Percentiles rank a stretch among this genome's conserved stretches.
Evolutionary conservation across 2,797 vertebrate species (phyloP).

Genomic region (Eulemur rubriventer): DNA sequence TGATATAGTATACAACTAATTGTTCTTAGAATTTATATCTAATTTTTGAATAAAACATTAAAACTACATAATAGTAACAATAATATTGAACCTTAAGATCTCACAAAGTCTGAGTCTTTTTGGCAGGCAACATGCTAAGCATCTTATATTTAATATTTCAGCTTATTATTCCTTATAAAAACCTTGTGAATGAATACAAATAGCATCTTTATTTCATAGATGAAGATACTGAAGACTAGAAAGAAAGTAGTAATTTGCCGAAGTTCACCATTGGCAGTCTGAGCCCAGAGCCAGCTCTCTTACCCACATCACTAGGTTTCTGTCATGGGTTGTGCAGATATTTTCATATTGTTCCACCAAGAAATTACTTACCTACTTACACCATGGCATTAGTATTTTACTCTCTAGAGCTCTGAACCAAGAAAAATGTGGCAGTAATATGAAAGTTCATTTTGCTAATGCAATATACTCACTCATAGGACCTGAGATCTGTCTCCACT

Average conservation of each 20-base stretch:
- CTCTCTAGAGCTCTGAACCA: not conserved
- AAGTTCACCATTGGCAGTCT: not conserved
- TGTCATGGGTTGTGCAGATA: not conserved
- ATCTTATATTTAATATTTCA: not conserved
- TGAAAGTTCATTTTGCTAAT: not conserved
- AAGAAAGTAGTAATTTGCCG: not conserved
- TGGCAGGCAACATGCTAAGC: not conserved
- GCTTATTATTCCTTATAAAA: not conserved
- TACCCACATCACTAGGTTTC: not conserved
- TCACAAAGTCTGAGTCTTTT: not conserved
- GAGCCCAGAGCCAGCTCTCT: not conserved
- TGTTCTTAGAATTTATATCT: not conserved
- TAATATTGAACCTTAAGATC: not conserved
- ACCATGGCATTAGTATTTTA: not conserved
- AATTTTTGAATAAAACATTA: not conserved
- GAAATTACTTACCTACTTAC: not conserved
- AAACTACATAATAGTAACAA: not conserved
- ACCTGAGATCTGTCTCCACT: not conserved
- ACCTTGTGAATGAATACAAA: not conserved
- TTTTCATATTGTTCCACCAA: not conserved
- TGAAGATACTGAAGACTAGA: not conserved
- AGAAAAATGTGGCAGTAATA: not conserved
- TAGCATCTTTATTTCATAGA: not conserved
- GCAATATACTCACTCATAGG: not conserved
- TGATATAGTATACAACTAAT: not conserved